A percentile compares a stretch with the other conserved stretches of the same genome.
These are phyloP conservation scores for Pampusana beccarii DNA, from an alignment of 2,113 vertebrate species.

Conservation along the genomic window DNA sequence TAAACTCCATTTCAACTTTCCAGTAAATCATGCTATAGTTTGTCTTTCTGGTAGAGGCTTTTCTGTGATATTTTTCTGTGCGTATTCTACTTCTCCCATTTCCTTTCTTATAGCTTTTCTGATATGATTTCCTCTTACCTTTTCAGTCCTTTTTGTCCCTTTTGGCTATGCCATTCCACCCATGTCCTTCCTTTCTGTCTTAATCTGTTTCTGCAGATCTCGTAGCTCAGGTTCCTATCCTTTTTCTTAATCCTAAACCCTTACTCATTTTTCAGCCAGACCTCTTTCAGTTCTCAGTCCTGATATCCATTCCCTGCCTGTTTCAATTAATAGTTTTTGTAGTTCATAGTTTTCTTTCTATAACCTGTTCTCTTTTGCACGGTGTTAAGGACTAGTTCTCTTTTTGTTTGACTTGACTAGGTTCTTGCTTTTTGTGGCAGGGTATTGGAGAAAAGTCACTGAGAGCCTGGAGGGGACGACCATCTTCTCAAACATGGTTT, in stretches of 20 bases:
- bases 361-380: not conserved
- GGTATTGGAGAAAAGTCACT: not conserved
- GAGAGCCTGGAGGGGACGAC: not conserved
- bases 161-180: not conserved
- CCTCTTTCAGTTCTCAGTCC: not conserved
- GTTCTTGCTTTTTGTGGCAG: not conserved
- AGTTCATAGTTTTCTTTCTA: not conserved
- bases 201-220: not conserved
- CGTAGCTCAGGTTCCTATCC: not conserved
- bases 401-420: not conserved
- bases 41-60: not conserved
- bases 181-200: not conserved
- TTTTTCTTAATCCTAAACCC: not conserved
- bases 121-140: not conserved
- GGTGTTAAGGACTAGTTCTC: not conserved
- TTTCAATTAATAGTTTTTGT: not conserved
- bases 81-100: not conserved
- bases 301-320: not conserved
- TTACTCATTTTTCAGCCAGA: not conserved
- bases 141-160: not conserved
- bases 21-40: not conserved
- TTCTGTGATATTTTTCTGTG: not conserved
- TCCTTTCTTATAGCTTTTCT: not conserved
- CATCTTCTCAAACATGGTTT: not conserved
- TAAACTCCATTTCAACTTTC: not conserved